These are phyloP conservation scores for Oncorhynchus kisutch DNA, from an alignment of 2,113 vertebrate genomes.

Conservation along the genomic window DNA sequence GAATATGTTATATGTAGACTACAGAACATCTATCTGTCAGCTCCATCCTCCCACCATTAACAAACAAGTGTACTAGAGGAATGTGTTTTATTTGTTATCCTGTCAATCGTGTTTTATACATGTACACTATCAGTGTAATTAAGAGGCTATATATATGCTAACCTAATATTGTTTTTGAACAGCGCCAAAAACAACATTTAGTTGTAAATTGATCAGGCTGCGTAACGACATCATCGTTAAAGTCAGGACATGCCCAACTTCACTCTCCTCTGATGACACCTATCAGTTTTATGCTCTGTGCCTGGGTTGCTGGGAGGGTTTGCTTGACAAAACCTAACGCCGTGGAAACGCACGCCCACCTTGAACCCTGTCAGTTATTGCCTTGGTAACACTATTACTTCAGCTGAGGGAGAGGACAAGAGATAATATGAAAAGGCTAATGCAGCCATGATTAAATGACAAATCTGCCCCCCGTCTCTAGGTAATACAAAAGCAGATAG, in stretches of 20 bases:
- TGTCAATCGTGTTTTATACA: too few relatives aligned
- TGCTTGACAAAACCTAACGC: too few relatives aligned
- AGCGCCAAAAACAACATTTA: too few relatives aligned
- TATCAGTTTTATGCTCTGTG: not conserved
- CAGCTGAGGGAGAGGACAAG: not conserved
- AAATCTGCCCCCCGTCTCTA: slow-evolving; percentile 16
- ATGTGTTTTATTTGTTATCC: too few relatives aligned
- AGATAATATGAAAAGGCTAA: slow-evolving; percentile 29
- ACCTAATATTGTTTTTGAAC: too few relatives aligned
- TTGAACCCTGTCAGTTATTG: slow-evolving; percentile 8
- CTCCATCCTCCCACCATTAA: too few relatives aligned
- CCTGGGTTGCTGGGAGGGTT: not conserved
- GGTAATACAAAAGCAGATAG: slow-evolving; percentile 7
- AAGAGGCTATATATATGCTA: too few relatives aligned
- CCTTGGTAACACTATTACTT: slow-evolving; percentile 21
- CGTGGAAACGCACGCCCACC: slow-evolving; percentile 14
- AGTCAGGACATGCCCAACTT: not conserved
- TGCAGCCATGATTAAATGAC: slow-evolving; percentile 22
- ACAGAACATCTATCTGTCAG: too few relatives aligned
- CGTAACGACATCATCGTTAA: not conserved
- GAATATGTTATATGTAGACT: not conserved
- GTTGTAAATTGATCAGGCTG: too few relatives aligned
- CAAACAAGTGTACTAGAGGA: too few relatives aligned
- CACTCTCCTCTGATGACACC: not conserved
- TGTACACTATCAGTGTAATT: too few relatives aligned